Base-by-base conservation (phyloP, 2,888 invertebrate species). In the Drosophila kambysellisi region DNA sequence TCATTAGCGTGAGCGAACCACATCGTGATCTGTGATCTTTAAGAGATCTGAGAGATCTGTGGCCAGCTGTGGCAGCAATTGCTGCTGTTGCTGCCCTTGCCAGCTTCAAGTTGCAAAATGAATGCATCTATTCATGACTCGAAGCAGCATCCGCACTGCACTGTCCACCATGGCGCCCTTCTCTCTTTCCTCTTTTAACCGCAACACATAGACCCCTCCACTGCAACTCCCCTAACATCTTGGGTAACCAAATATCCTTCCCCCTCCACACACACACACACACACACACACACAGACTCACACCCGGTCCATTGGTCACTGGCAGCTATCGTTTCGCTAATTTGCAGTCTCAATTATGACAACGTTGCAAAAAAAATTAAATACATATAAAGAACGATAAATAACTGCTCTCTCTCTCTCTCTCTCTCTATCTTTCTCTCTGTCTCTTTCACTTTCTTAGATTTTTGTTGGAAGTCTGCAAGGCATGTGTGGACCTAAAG, bases 1-100 rank as follows among this genome's bases (percentile, higher is more conserved):
- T 89, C 88, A 89, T 85, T 85, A 85, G 85, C 90, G 88, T 88
- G 81, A 85, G 83, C 82, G 88, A 82, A 89, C 88, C 80, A 71
- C 89, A 89, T 88, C 88, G 88, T 83, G 79, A 80, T 82, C 79
- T 73, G 70, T 57, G 80, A 79, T 79, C 79, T 80, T n/a, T 41
- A 46, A 70, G 61, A 57, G 74, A 74, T 61, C 66, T 65, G 48
- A 29, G 39, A 41, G 30, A 56, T 37, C n/a, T 37, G 32, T 60
- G 35, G 52, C 54, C 74, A 62, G 82, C 80, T 75, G 88, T 46
- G 79, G 56, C 82, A 72, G 68, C 88, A 82, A 80, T 82, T 82
- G 85, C 79, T 53, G 58, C 54, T 63, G 64, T 15, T 25, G 17
- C 17, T 52, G 64, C 62, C 30, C 70, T 70, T 69, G 50, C 46